These are phyloP conservation scores for Oreohelix idahoensis DNA, from an alignment of 1,140 invertebrate genomes.

Conservation along the genomic window DNA sequence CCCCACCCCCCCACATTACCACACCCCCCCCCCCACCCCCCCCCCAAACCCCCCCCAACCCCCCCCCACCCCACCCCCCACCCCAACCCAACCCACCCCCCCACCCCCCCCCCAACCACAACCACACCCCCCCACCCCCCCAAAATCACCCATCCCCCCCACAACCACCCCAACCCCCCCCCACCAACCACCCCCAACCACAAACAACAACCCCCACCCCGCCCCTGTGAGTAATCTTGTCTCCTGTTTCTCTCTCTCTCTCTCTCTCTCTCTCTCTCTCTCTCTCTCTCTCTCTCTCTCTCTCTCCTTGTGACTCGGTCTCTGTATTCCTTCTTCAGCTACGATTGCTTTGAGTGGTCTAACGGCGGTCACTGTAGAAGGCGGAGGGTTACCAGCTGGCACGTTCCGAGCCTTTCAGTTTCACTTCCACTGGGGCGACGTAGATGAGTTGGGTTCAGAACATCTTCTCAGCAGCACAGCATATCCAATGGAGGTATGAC, in stretches of 20 bases:
- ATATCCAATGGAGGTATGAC: slow-evolving; percentile 86
- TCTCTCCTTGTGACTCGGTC: background rate
- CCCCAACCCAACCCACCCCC: too few species aligned
- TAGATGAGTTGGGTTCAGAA: slow-evolving; percentile 69
- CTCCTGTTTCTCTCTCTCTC: slow-evolving; percentile 3
- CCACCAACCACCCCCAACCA: too few species aligned
- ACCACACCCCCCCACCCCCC: too few species aligned
- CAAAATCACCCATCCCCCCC: too few species aligned
- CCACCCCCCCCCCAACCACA: too few species aligned
- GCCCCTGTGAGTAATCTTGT: too few species aligned
- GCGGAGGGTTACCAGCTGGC: background rate
- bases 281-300: background rate
- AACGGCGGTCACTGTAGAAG: background rate
- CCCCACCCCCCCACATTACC: too few species aligned
- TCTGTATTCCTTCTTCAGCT: background rate
- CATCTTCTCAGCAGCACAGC: slow-evolving; percentile 83
- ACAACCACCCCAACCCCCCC: too few species aligned
- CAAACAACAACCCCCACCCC: too few species aligned
- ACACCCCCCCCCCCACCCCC: too few species aligned
- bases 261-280: slow-evolving; percentile 22
- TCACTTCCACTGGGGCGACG: slow-evolving; percentile 74
- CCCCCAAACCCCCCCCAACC: too few species aligned
- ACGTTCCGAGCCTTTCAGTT: slow-evolving; percentile 46
- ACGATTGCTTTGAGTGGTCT: background rate
- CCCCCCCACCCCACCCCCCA: too few species aligned